A percentile compares a stretch with the other conserved stretches of the same genome.
Conservation (phyloP, 2,888 invertebrate genomes). For the Eulithis prunata region DNA sequence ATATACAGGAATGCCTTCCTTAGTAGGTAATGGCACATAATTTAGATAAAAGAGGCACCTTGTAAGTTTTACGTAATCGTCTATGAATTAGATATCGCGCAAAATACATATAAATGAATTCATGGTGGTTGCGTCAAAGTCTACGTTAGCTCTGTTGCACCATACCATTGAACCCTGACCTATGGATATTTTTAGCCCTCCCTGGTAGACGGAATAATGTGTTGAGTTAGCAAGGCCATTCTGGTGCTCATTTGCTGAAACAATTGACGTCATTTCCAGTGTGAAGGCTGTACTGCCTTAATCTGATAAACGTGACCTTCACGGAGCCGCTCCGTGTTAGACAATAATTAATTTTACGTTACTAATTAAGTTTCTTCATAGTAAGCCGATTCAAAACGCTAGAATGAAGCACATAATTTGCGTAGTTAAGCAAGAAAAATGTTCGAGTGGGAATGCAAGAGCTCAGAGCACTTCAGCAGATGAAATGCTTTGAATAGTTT, state of each 20-base stretch:
- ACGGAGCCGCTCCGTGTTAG: conserved; percentile 45
- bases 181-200: conserved; percentile 74
- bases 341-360: conserved; percentile 40
- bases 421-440: conserved; percentile 36
- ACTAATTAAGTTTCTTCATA: conserved; percentile 35
- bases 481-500: conserved; percentile 56
- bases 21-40: conserved; percentile 36
- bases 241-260: conserved; percentile 75
- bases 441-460: conserved; percentile 40
- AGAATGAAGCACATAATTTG: conserved; percentile 12
- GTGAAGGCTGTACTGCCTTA: conserved; percentile 69
- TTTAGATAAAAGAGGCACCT: conserved; percentile 51
- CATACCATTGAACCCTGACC: conserved; percentile 70
- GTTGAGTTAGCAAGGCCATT: conserved; percentile 65
- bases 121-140: conserved; percentile 30
- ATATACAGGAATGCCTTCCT: conserved; percentile 27
- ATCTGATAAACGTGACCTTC: conserved; percentile 62
- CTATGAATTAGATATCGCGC: conserved; percentile 16
- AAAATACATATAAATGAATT: conserved; percentile 3
- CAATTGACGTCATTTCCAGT: conserved; percentile 76
- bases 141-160: conserved; percentile 32
- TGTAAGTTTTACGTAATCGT: conserved; percentile 9
- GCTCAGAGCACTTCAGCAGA: conserved; percentile 45
- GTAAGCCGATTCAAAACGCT: conserved; percentile 24
- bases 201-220: conserved; percentile 51